Evolutionary conservation across 2,113 vertebrate species (phyloP).

Genomic region (Hemichromis elongatus): DNA sequence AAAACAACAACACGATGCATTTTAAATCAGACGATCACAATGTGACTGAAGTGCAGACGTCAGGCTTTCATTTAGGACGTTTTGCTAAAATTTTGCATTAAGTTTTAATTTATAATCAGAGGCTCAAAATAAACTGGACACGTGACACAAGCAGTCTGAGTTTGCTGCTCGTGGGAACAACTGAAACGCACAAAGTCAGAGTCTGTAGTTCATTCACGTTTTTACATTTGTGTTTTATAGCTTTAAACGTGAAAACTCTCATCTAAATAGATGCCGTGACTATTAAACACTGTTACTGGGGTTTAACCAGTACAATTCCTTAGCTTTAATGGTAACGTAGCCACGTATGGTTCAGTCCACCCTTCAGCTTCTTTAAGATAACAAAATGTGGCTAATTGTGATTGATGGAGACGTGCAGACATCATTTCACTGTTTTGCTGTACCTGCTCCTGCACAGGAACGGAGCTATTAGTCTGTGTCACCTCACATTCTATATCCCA

Average conservation of each 20-base stretch:
- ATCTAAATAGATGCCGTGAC: too few species aligned
- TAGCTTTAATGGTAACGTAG: neutral
- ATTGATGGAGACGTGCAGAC: slow-evolving; percentile 55
- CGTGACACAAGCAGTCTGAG: neutral
- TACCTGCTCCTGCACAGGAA: slow-evolving; percentile 59
- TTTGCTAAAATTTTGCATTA: neutral
- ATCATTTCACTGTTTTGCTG: slow-evolving; percentile 62
- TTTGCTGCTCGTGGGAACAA: neutral
- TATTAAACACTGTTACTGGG: too few species aligned
- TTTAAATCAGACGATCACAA: neutral
- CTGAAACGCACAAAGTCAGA: neutral
- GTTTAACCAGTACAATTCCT: neutral
- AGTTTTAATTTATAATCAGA: neutral
- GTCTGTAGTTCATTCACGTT: neutral
- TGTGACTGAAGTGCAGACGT: too few species aligned
- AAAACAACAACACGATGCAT: neutral
- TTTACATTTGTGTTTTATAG: neutral
- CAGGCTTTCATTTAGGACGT: neutral
- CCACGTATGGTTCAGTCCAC: neutral
- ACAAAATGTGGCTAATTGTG: slow-evolving; percentile 66
- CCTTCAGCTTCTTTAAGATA: slow-evolving; percentile 41
- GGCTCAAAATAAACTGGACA: neutral
- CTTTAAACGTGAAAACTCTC: too few species aligned
- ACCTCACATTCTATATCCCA: slow-evolving; percentile 37
- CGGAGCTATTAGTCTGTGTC: slow-evolving; percentile 65